Conservation (phyloP, 1,140 invertebrate species). For the Hermetia illucens region DNA sequence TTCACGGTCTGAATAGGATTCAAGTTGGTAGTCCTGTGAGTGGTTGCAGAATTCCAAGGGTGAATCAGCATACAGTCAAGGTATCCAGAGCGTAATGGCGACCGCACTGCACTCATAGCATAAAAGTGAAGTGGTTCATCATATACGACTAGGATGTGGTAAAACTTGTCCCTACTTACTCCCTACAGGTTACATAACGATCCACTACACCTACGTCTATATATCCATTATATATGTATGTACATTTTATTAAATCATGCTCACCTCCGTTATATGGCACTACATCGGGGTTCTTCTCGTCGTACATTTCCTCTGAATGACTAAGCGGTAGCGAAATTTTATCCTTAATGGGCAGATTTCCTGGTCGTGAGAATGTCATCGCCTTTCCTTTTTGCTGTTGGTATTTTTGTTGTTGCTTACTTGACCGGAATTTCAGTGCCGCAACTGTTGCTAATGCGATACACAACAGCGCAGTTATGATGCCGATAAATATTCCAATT, state of each 20-base stretch:
- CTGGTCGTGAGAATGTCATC: constrained; percentile 33
- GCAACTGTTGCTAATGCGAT: constrained; percentile 54
- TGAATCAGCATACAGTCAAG: too few species aligned
- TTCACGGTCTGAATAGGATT: too few species aligned
- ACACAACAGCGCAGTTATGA: constrained; percentile 51
- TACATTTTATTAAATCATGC: constrained; percentile 12
- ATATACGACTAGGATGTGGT: too few species aligned
- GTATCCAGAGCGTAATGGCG: too few species aligned
- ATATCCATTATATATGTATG: too few species aligned
- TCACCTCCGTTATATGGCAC: constrained; percentile 77
- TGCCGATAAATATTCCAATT: constrained; percentile 51
- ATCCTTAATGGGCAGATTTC: constrained; percentile 48
- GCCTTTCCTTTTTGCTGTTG: constrained; percentile 19
- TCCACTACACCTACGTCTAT: too few species aligned
- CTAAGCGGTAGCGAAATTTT: constrained; percentile 47
- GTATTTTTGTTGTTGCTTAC: constrained; percentile 33
- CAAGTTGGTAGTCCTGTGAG: too few species aligned
- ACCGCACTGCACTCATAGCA: too few species aligned
- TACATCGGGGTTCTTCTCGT: constrained; percentile 74
- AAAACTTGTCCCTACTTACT: too few species aligned
- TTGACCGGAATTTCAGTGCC: constrained; percentile 46
- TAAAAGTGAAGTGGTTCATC: too few species aligned
- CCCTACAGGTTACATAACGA: too few species aligned
- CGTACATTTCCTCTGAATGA: constrained; percentile 54
- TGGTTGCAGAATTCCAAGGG: too few species aligned